Evolutionary conservation across 2,797 vertebrate species (phyloP).

Genomic region (Manis pentadactyla): DNA sequence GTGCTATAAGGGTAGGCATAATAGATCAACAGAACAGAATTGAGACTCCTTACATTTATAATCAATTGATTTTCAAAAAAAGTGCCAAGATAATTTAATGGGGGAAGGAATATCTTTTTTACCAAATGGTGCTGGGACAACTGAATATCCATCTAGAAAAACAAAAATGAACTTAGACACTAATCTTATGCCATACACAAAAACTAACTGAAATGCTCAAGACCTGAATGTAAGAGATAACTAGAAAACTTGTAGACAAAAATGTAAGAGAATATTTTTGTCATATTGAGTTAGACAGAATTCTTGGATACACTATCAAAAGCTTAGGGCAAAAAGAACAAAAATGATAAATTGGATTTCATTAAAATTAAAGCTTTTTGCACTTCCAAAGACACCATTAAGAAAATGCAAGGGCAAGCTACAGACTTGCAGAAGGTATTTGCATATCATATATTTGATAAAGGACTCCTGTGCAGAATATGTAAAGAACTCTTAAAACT

Average conservation of each 20-base stretch:
- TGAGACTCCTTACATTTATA: background rate
- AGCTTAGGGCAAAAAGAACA: conserved; percentile 42
- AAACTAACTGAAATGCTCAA: background rate
- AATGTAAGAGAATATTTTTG: conserved; percentile 13
- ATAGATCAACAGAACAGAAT: background rate
- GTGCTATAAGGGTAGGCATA: background rate
- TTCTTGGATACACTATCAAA: conserved; percentile 27
- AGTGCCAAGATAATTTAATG: background rate
- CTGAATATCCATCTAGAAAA: background rate
- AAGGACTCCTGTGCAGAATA: conserved; percentile 14
- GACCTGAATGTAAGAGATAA: conserved; percentile 36
- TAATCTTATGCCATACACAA: background rate
- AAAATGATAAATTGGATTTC: conserved; percentile 34
- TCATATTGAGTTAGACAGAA: background rate
- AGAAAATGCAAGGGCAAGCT: conserved; percentile 44
- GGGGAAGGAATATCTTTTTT: background rate
- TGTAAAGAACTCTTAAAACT: conserved; percentile 34
- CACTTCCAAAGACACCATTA: conserved; percentile 21
- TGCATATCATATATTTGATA: conserved; percentile 42
- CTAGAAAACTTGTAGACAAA: background rate
- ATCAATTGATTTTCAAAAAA: background rate
- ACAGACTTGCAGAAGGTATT: conserved; percentile 42
- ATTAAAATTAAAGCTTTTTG: conserved; percentile 49
- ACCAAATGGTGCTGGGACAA: background rate
- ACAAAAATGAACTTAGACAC: background rate